phyloP scores from a whole-genome alignment of 1,140 invertebrate species.

The Cotesia vestalis region DNA sequence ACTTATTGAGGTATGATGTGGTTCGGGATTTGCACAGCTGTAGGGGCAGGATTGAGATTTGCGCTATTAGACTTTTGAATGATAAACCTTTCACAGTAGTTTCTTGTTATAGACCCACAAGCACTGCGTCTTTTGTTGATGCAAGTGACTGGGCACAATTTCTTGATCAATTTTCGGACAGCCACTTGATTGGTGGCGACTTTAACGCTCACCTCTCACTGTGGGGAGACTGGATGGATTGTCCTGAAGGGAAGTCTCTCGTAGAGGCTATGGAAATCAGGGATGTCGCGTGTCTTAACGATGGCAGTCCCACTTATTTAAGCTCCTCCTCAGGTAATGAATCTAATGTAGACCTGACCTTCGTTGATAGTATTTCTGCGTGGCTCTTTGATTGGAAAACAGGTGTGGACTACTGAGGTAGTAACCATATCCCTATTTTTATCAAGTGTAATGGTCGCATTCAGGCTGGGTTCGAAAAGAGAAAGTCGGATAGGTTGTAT shows the following conservation, averaged over 20 bases:
- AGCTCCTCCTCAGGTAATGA: background rate
- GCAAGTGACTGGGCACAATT: background rate
- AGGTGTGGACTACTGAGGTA: slow-evolving; percentile 2
- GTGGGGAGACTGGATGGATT: background rate
- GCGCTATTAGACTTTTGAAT: background rate
- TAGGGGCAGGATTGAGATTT: background rate
- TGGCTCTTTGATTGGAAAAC: background rate
- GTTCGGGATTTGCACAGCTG: background rate
- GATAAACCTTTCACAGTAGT: background rate
- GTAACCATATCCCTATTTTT: slow-evolving; percentile 7
- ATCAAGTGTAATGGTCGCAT: background rate
- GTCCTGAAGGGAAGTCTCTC: background rate
- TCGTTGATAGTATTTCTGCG: background rate
- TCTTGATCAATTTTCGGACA: slow-evolving; percentile 5
- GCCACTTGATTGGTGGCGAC: slow-evolving; percentile 1
- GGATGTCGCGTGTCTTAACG: background rate
- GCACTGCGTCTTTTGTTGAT: background rate
- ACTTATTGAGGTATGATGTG: background rate
- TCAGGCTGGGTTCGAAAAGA: too few species aligned
- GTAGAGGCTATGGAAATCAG: background rate
- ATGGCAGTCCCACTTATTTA: background rate
- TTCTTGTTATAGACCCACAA: background rate
- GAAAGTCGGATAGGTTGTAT: background rate
- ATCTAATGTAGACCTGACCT: background rate
- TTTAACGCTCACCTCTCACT: slow-evolving; percentile 21